Percentiles rank a stretch among this genome's conserved stretches.
Evolutionary conservation across 2,797 vertebrate genomes (phyloP).

Genomic region (Artibeus jamaicensis): DNA sequence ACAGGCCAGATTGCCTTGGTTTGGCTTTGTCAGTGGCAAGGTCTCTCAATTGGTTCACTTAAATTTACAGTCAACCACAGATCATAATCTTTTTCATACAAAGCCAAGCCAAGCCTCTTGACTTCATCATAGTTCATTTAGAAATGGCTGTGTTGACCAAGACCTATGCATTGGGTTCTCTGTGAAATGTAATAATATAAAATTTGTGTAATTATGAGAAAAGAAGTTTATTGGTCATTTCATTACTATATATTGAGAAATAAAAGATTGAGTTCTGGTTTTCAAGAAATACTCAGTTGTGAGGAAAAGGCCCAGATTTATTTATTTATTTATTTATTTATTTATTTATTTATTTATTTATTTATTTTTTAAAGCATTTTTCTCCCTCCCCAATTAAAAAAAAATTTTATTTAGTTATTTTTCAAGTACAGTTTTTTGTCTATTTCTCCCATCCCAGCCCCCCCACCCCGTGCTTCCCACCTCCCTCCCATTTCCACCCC

Average conservation of each 20-base stretch:
- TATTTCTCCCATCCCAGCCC: too few relatives aligned
- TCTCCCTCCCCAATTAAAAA: too few relatives aligned
- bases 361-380: too few relatives aligned
- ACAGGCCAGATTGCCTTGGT: background rate
- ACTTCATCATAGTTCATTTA: background rate
- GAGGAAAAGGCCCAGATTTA: background rate
- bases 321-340: too few relatives aligned
- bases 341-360: too few relatives aligned
- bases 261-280: background rate
- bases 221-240: background rate
- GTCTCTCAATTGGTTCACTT: background rate
- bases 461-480: too few relatives aligned
- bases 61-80: background rate
- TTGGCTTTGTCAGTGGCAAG: background rate
- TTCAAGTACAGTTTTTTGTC: too few relatives aligned
- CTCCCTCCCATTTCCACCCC: too few relatives aligned
- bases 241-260: background rate
- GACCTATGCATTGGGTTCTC: background rate
- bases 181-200: background rate
- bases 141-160: background rate
- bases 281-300: background rate
- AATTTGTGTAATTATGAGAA: background rate
- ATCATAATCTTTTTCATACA: background rate
- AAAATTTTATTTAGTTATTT: too few relatives aligned
- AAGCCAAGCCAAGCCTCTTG: background rate